A percentile compares a stretch with the other conserved stretches of the same genome.
Evolutionary conservation across 35 echinoderm and acorn worm species (phyloP).

Genomic region (Acanthaster planci): DNA sequence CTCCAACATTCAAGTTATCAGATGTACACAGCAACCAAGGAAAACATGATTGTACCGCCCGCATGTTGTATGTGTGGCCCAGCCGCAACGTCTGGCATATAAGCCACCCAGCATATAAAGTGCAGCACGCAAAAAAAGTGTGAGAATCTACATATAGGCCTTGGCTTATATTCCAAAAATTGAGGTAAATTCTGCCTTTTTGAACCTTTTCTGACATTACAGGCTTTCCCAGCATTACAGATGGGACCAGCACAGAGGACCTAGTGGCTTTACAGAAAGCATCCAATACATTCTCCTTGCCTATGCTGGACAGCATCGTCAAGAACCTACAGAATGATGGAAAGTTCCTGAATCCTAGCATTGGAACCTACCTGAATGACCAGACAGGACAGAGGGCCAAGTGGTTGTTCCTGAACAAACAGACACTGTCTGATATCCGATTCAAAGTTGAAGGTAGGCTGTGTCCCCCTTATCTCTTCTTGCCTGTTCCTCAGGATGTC

Average conservation of each 20-base stretch:
- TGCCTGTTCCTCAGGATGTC: too few species aligned
- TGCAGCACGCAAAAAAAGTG: too few species aligned
- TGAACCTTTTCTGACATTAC: not conserved
- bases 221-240: conserved; percentile 55
- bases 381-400: conserved; percentile 60
- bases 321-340: conserved; percentile 71
- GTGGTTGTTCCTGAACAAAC: conserved; percentile 60
- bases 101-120: too few species aligned
- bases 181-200: too few species aligned
- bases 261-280: conserved; percentile 40
- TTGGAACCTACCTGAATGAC: conserved; percentile 83
- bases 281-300: conserved; percentile 47
- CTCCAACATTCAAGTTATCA: too few species aligned
- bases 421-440: conserved; percentile 61
- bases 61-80: too few species aligned
- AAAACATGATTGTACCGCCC: too few species aligned
- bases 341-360: conserved; percentile 82
- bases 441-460: conserved; percentile 87
- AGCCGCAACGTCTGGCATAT: too few species aligned
- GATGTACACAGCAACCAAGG: too few species aligned
- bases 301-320: conserved; percentile 50
- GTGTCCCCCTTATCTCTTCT: not conserved
- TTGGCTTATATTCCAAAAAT: too few species aligned
- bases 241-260: conserved; percentile 20
- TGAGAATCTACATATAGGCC: too few species aligned